Evolutionary conservation across 2,113 vertebrate genomes (phyloP).

Genomic region (Benitochromis conjunctus): DNA sequence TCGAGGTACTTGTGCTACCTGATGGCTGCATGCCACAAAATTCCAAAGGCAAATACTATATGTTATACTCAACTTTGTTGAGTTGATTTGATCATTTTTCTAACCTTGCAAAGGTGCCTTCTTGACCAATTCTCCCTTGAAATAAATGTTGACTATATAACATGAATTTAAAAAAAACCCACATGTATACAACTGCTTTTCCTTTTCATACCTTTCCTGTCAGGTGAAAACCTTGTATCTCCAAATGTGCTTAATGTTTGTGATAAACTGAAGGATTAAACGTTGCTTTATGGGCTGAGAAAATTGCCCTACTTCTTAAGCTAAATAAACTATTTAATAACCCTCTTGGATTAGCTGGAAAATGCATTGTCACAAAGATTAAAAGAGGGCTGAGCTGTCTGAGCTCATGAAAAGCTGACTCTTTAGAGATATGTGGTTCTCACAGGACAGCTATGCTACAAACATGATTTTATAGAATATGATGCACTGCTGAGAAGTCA

Average conservation of each 20-base stretch:
- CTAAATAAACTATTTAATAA: background rate
- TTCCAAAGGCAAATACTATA: background rate
- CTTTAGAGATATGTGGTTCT: background rate
- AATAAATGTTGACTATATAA: background rate
- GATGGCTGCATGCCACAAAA: background rate
- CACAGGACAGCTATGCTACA: background rate
- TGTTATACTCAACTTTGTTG: background rate
- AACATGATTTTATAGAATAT: background rate
- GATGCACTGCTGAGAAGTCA: background rate
- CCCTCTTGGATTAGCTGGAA: background rate
- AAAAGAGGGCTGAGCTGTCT: background rate
- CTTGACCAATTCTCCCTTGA: background rate
- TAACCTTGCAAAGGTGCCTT: background rate
- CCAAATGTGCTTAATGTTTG: background rate
- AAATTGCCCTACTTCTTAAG: background rate
- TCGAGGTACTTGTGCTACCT: background rate
- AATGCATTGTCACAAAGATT: background rate
- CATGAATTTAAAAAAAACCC: fast-evolving
- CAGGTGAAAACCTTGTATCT: background rate
- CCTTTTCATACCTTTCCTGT: background rate
- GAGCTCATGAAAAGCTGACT: background rate
- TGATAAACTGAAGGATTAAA: background rate
- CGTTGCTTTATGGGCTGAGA: background rate
- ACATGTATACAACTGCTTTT: background rate
- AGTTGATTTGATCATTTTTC: background rate